phyloP scores from a whole-genome alignment of 1,140 invertebrate species.

The Trypoxylus dichotomus region DNA sequence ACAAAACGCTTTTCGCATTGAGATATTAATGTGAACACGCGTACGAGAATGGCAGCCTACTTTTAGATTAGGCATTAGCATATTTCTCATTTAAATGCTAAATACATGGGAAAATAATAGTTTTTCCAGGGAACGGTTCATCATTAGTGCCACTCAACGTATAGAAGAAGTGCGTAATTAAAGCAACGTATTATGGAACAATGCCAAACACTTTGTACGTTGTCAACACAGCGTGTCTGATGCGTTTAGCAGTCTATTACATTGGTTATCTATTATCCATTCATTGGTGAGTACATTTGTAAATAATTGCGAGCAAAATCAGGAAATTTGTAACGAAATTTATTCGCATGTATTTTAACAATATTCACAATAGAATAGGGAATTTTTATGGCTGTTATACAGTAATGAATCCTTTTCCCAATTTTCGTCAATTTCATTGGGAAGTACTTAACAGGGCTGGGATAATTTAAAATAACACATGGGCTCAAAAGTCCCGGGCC shows the following conservation, averaged over 20 bases:
- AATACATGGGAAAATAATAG: constrained; percentile 17
- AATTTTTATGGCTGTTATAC: too few species aligned
- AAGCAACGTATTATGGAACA: background rate
- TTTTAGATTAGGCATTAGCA: constrained; percentile 21
- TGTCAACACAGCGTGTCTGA: background rate
- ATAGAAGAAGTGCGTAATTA: background rate
- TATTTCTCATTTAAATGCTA: constrained; percentile 30
- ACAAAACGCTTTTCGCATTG: background rate
- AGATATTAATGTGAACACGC: constrained; percentile 14
- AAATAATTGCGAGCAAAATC: too few species aligned
- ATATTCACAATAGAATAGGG: too few species aligned
- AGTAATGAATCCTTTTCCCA: too few species aligned
- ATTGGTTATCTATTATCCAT: too few species aligned
- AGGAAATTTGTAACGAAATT: too few species aligned
- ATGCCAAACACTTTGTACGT: background rate
- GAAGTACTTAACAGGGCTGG: too few species aligned
- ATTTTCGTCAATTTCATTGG: too few species aligned
- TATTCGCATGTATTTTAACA: too few species aligned
- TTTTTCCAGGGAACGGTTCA: background rate
- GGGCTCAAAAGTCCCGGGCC: too few species aligned
- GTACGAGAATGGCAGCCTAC: constrained; percentile 2
- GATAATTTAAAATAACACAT: too few species aligned
- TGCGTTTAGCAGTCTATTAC: background rate
- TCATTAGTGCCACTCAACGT: background rate
- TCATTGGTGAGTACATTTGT: too few species aligned